Conservation (phyloP, 2,888 invertebrate species). For the Monopis laevigella region DNA sequence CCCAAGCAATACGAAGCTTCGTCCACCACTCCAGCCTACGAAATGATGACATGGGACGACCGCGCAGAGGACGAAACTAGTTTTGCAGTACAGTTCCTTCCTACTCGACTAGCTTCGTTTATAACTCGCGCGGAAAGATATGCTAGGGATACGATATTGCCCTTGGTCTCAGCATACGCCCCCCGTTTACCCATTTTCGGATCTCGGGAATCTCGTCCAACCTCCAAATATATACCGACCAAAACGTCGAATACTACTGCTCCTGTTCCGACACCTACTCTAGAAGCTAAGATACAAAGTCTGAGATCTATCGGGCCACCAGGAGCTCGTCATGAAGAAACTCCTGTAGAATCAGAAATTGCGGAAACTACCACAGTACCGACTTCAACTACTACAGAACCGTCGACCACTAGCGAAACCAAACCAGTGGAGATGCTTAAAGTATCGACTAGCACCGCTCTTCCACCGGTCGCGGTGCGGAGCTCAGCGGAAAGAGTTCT, state of each 20-base stretch:
- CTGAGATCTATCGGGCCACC: slow-evolving; percentile 53
- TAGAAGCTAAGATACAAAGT: slow-evolving; percentile 60
- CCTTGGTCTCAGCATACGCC: slow-evolving; percentile 81
- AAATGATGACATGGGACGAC: slow-evolving; percentile 36
- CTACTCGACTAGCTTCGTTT: slow-evolving; percentile 79
- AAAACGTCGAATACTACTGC: slow-evolving; percentile 43
- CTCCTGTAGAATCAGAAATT: slow-evolving; percentile 51
- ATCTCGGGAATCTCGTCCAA: slow-evolving; percentile 51
- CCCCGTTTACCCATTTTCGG: slow-evolving; percentile 75
- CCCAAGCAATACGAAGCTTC: slow-evolving; percentile 56
- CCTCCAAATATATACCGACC: slow-evolving; percentile 72
- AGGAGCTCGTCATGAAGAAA: slow-evolving; percentile 43
- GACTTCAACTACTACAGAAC: slow-evolving; percentile 29
- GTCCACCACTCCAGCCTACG: slow-evolving; percentile 42
- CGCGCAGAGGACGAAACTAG: slow-evolving; percentile 42
- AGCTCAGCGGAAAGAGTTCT: slow-evolving; percentile 55
- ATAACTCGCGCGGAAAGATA: slow-evolving; percentile 84
- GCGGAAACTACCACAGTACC: slow-evolving; percentile 26
- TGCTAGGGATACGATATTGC: slow-evolving; percentile 79
- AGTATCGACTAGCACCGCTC: slow-evolving; percentile 47
- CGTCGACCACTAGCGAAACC: slow-evolving; percentile 28
- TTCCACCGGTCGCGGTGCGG: slow-evolving; percentile 50
- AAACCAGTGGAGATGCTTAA: slow-evolving; percentile 48
- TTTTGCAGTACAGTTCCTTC: slow-evolving; percentile 80
- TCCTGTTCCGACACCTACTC: slow-evolving; percentile 52